Evolutionary conservation across 1,140 invertebrate genomes (phyloP).

Genomic region (Acyrthosiphon pisum): DNA sequence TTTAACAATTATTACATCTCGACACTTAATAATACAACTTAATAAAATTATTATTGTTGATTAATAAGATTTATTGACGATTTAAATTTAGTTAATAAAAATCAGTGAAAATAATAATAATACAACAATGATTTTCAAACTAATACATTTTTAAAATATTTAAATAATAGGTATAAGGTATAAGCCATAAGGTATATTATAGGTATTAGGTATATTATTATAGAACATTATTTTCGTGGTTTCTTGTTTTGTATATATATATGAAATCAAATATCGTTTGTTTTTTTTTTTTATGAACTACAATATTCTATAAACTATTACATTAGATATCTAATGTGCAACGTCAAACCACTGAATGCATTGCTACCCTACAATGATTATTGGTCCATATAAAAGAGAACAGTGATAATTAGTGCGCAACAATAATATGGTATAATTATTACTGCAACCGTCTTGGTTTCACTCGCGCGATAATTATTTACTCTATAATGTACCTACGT

Average conservation of each 20-base stretch:
- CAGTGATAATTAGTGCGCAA: conserved; percentile 47
- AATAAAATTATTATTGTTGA: not conserved
- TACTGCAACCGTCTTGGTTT: conserved; percentile 38
- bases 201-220: not conserved
- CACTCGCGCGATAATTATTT: conserved; percentile 38
- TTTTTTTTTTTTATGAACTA: not conserved
- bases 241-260: not conserved
- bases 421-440: conserved; percentile 37
- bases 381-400: conserved; percentile 38
- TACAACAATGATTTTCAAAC: not conserved
- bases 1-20: too few species aligned
- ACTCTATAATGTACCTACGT: not conserved
- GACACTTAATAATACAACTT: too few species aligned
- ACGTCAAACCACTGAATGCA: conserved; percentile 2
- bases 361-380: conserved; percentile 24
- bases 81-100: not conserved
- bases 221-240: not conserved
- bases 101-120: not conserved
- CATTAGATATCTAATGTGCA: not conserved
- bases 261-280: not conserved
- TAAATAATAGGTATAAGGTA: not conserved
- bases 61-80: not conserved
- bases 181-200: not conserved
- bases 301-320: conserved; percentile 15
- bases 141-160: not conserved